Conservation (phyloP, 2,113 vertebrate species). For the Lichenostomus cassidix region DNA sequence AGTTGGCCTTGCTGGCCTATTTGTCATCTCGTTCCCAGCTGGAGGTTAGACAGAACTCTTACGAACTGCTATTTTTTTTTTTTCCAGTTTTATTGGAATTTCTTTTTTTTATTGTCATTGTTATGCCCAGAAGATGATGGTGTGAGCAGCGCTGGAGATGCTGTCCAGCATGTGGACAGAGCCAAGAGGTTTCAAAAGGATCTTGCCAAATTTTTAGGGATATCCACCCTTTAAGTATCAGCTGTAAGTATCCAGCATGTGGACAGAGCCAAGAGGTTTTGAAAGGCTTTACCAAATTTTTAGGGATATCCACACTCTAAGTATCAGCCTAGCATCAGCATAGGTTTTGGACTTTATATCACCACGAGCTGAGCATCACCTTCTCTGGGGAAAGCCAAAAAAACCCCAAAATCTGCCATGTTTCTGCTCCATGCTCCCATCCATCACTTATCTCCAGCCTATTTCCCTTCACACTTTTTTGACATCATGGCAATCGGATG, state of each 20-base stretch:
- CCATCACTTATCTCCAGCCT: not conserved
- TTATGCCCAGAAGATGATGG: not conserved
- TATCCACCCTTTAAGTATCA: not conserved
- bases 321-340: not conserved
- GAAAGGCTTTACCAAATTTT: not conserved
- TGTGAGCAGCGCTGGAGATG: not conserved
- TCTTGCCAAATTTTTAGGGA: not conserved
- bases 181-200: not conserved
- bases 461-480: not conserved
- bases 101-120: not conserved
- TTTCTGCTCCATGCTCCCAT: not conserved
- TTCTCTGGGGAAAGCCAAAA: not conserved
- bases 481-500: conserved; percentile 19
- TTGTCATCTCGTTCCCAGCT: conserved; percentile 27
- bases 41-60: not conserved
- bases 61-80: not conserved
- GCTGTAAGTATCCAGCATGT: not conserved
- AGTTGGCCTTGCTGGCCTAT: conserved; percentile 28
- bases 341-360: not conserved
- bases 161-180: not conserved
- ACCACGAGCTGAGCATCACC: not conserved
- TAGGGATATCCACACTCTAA: not conserved
- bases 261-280: not conserved
- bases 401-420: fast-evolving
- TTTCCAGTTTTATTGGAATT: not conserved